phyloP scores from a whole-genome alignment of 2,113 vertebrate genomes.

The Mungos mungo region DNA sequence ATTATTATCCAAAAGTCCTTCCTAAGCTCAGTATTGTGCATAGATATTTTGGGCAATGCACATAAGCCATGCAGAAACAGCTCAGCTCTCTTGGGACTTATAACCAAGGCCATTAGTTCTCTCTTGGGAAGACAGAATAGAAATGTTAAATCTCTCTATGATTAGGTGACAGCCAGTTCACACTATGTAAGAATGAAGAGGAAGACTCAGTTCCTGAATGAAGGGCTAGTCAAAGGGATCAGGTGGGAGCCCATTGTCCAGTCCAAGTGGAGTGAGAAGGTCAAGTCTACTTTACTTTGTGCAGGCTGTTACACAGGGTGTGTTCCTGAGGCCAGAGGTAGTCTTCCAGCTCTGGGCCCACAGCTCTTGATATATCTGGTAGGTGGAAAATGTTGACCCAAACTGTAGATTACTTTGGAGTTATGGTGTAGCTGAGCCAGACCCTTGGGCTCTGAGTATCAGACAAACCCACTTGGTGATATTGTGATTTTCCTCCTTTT shows the following conservation, averaged over 20 bases:
- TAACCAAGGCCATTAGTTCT: neutral
- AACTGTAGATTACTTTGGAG: neutral
- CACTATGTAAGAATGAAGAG: neutral
- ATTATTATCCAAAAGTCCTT: neutral
- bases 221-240: neutral
- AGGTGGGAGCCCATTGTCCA: neutral
- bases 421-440: neutral
- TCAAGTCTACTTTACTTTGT: too few species aligned
- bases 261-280: neutral
- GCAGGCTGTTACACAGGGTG: rapidly evolving
- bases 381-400: neutral
- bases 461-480: neutral
- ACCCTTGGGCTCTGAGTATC: neutral
- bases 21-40: neutral
- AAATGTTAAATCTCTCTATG: neutral
- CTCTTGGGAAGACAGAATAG: neutral
- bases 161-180: neutral
- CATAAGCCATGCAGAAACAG: neutral
- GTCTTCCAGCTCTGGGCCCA: neutral
- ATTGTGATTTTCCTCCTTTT: neutral
- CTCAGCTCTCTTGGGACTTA: neutral
- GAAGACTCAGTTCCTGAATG: neutral
- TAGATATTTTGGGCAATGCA: neutral
- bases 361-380: neutral
- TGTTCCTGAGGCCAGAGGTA: neutral